Conservation (phyloP, 2,888 invertebrate genomes). For the Lasioglossum zephyrum region DNA sequence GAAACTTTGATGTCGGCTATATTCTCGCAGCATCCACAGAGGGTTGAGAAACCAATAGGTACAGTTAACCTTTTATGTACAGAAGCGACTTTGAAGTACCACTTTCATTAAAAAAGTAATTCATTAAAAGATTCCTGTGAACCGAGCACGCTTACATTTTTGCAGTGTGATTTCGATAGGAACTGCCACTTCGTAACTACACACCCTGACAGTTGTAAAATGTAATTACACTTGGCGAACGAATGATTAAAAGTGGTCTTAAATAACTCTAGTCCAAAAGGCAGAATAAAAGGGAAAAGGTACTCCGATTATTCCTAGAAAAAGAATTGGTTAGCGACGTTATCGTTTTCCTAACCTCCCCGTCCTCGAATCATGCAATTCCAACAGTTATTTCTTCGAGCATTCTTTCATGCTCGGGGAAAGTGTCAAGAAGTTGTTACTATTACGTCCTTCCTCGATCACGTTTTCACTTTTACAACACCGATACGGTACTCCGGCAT, state of each 20-base stretch:
- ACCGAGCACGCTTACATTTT: neutral
- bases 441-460: slow-evolving; percentile 1
- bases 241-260: neutral
- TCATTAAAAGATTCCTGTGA: neutral
- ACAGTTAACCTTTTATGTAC: neutral
- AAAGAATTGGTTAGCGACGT: neutral
- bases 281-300: neutral
- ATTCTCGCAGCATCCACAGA: neutral
- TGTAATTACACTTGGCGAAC: neutral
- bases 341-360: neutral
- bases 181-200: neutral
- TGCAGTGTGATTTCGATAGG: neutral
- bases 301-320: neutral
- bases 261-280: neutral
- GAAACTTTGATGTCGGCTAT: neutral
- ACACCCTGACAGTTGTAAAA: neutral
- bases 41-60: neutral
- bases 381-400: neutral
- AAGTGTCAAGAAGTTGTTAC: slow-evolving; percentile 20
- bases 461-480: neutral
- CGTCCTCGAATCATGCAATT: neutral
- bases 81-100: neutral
- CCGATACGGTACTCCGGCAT: neutral
- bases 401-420: neutral
- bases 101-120: slow-evolving; percentile 3